Base-by-base conservation (phyloP, 2,113 vertebrate genomes). In the Boulengeromyrus knoepffleri region DNA sequence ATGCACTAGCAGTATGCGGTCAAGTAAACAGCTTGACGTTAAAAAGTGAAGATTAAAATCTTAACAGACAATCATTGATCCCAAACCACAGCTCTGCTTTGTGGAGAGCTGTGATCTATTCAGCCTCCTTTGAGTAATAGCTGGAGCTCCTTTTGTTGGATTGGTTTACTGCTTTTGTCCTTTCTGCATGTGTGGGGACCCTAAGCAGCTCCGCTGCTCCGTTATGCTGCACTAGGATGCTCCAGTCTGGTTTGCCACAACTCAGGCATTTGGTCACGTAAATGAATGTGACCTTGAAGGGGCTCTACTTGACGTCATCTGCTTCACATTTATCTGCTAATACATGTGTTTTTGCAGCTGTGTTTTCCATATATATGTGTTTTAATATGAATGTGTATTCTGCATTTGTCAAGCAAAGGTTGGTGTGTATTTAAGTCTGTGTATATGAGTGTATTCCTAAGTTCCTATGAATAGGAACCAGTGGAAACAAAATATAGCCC, bases 11-110 rank as follows among this genome's bases (percentile, higher is more conserved):
- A 84, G 84, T 15, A 39, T 77, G 70, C 36, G 70, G 31, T 77
- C 70, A 39, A 77, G 47, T 85, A 85, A 85, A 85, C 84, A 85
- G 24, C 45, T 49, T 27, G 45, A 85, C 42, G 9, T 85, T 85
- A 85, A 49, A 77, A 85, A 85, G 84, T 85, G n/a, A 27, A 49
- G 47, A 85, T 46, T 85, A 47, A 85, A 85, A 85, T 47, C 45
- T 50, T 50, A 50, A 85, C 46, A 85, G 47, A 49, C 45, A 85
- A 50, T 85, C 45, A 49, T 24, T 49, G 45, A 49, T 42, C 10
- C 84, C 84, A 47, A 49, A 85, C 47, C 84, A 17, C 36, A 10
- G 46, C 31, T 39, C 5, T 13, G 70, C 70, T 39, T 19, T 74
- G 70, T 39, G 70, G 13, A 74, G 31, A 31, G 4, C 70, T 74